These are phyloP conservation scores for Leptinotarsa peninsularis DNA, from an alignment of 2,888 invertebrate genomes.

Conservation along the genomic window DNA sequence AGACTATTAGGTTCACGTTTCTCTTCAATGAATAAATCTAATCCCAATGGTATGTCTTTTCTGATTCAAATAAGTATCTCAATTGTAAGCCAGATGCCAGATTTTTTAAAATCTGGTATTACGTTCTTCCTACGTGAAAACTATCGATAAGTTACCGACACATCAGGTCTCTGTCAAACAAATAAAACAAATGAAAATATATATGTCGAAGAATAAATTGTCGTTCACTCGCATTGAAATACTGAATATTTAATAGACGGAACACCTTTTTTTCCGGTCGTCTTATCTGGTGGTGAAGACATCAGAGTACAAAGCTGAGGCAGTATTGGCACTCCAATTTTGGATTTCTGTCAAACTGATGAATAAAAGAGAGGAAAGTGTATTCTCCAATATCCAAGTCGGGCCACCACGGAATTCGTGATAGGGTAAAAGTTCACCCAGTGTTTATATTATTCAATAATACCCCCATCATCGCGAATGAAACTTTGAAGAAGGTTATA, in stretches of 20 bases:
- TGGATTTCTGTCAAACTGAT: background rate
- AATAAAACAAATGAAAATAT: background rate
- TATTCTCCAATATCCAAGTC: background rate
- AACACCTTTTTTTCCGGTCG: no score
- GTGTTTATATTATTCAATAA: conserved; percentile 11
- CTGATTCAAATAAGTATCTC: no score
- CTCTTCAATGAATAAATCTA: no score
- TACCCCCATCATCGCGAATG: conserved; percentile 4
- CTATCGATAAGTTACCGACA: background rate
- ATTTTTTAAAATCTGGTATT: background rate
- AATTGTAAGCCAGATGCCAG: no score
- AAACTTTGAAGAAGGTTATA: conserved; percentile 8
- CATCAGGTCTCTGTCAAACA: conserved; percentile 14
- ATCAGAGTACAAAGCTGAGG: no score
- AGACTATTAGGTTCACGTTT: background rate
- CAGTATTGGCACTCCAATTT: no score
- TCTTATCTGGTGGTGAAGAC: no score
- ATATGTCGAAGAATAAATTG: background rate
- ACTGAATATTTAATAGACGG: no score
- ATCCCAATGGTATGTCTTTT: no score
- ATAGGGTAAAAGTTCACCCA: background rate
- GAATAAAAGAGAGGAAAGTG: background rate
- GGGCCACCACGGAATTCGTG: background rate
- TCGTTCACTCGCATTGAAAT: background rate
- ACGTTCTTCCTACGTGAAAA: background rate